Percentiles rank a stretch among this genome's conserved stretches.
These are phyloP conservation scores for Microcebus griseorufus DNA, from an alignment of 2,113 vertebrate genomes.

Conservation along the genomic window DNA sequence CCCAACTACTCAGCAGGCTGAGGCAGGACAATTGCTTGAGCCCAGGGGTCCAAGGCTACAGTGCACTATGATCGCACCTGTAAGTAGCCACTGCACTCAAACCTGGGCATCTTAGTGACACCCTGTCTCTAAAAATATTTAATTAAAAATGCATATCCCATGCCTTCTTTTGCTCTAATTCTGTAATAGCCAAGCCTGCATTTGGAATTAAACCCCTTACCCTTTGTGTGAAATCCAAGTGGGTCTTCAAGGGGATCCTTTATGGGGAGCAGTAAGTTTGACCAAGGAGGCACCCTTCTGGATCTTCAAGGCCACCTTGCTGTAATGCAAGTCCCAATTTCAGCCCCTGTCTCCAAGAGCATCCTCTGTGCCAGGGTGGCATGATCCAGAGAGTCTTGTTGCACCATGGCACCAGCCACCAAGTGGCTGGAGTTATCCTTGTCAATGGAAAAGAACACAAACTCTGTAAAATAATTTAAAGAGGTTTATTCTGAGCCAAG, in stretches of 20 bases:
- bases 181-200: background rate
- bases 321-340: background rate
- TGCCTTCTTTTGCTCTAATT: background rate
- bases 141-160: rapidly evolving
- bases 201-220: background rate
- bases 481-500: no score
- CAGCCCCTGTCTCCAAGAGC: background rate
- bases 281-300: background rate
- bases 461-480: no score
- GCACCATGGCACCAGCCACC: background rate
- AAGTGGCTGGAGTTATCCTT: background rate
- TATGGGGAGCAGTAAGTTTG: background rate
- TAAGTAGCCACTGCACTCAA: no score
- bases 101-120: no score
- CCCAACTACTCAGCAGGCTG: no score
- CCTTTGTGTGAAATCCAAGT: background rate
- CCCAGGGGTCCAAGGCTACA: no score
- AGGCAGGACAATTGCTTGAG: no score
- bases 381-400: background rate
- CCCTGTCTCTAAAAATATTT: no score
- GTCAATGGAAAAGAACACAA: no score
- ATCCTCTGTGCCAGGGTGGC: rapidly evolving
- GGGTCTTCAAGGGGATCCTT: background rate
- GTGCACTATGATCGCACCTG: no score
- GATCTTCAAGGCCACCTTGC: background rate